Evolutionary conservation across 2,888 invertebrate species (phyloP).

Genomic region (Brachynemurus nebulosus): DNA sequence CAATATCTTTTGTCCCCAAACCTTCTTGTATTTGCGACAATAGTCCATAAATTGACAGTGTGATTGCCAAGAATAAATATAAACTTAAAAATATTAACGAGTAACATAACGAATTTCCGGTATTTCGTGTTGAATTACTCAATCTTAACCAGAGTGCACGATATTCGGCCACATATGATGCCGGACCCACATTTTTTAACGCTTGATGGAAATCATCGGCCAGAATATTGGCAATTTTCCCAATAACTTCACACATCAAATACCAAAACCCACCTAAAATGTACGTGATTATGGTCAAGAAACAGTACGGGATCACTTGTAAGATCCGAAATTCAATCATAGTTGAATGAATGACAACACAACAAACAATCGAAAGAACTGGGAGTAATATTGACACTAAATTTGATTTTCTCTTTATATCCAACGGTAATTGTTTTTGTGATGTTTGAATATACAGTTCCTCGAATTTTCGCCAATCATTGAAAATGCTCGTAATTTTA

Average conservation of each 20-base stretch:
- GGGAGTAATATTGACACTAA: constrained; percentile 44
- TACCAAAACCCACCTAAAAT: constrained; percentile 59
- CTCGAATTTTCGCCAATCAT: constrained; percentile 55
- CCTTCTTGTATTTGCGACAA: constrained; percentile 60
- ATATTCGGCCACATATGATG: constrained; percentile 53
- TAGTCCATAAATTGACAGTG: constrained; percentile 58
- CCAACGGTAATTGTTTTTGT: constrained; percentile 14
- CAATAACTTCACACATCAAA: constrained; percentile 49
- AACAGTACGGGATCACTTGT: constrained; percentile 50
- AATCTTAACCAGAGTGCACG: constrained; percentile 55
- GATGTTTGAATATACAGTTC: constrained; percentile 18
- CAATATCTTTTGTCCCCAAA: constrained; percentile 57
- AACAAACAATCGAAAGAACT: constrained; percentile 44
- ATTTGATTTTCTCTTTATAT: constrained; percentile 43
- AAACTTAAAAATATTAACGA: constrained; percentile 52
- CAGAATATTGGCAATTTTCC: constrained; percentile 46
- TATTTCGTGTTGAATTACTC: constrained; percentile 50
- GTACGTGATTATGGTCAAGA: constrained; percentile 52
- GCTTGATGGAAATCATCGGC: constrained; percentile 58
- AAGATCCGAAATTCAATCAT: constrained; percentile 48
- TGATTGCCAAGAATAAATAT: constrained; percentile 57
- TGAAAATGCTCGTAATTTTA: constrained; percentile 45
- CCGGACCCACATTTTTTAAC: constrained; percentile 51
- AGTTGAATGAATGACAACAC: constrained; percentile 52
- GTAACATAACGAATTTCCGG: constrained; percentile 53